Evolutionary conservation across 2,888 invertebrate species (phyloP), one percentile per base, ranked within the genome.

Genomic region (Acleris holmiana): DNA sequence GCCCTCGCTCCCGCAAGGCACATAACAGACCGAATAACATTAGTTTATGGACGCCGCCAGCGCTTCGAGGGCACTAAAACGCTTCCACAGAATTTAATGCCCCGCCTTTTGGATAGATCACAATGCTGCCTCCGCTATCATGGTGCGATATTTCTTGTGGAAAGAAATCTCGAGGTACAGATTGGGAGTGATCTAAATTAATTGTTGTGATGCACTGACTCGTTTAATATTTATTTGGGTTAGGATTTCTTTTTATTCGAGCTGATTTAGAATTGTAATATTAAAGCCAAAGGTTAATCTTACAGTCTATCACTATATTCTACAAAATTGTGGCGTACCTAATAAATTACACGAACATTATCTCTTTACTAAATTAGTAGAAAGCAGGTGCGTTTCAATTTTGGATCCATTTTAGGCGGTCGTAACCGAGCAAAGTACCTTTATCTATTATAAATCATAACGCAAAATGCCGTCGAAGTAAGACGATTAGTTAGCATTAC

Each of bases 11-110:
- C 83, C 85, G 73, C 78, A 78, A 82, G 84, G 81, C 84, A 81
- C 81, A 84, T 85, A 83, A 84, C 81, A 73, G 72, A 71, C 81
- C 78, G 87, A 88, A 89, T 88, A 87, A 85, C 84, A 88, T 89
- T 88, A 88, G 84, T 89, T 90, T 88, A 89, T 83, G 80, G 83
- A 76, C 72, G 78, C 77, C 55, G 64, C 76, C 76, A 75, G 82
- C 78, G 77, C 74, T 78, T 68, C 69, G 73, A 75, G 68, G 74
- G 71, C 73, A 78, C 75, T 79, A 84, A 85, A 83, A 78, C 78
- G 82, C 76, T 81, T 79, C 77, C 78, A 69, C 66, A 71, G 74
- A 80, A 80, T 80, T 84, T 84, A 82, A 78, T 82, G 76, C 71
- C 67, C 67, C 70, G 75, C 73, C 73, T 72, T 71, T 69, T 73